Percentiles rank a stretch among this genome's conserved stretches.
phyloP scores from a whole-genome alignment of 2,113 vertebrate genomes.

The Bos indicus region DNA sequence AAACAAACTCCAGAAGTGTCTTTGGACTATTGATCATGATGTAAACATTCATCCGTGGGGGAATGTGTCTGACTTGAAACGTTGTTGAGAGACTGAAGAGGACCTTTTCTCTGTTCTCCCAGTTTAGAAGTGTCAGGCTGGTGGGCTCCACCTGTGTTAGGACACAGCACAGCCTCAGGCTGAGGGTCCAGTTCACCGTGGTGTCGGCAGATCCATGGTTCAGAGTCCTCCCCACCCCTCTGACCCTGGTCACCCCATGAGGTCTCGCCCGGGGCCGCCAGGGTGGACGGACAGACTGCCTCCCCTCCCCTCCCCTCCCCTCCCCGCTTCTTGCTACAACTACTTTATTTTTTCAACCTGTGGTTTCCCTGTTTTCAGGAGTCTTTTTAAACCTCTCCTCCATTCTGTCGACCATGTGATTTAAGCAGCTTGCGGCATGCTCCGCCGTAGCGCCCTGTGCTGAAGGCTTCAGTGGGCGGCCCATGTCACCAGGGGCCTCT shows the following conservation, averaged over 20 bases:
- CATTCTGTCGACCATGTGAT: fast-evolving
- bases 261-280: background rate
- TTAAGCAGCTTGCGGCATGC: fast-evolving
- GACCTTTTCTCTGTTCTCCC: fast-evolving
- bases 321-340: background rate
- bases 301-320: no score
- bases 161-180: no score
- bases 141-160: background rate
- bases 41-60: background rate
- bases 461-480: background rate
- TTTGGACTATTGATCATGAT: background rate
- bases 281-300: background rate
- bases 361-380: background rate
- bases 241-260: background rate
- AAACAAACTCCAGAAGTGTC: background rate
- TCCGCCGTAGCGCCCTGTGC: fast-evolving
- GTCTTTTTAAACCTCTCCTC: background rate
- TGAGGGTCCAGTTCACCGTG: background rate
- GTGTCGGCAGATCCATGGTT: fast-evolving
- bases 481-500: background rate
- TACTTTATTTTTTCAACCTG: background rate
- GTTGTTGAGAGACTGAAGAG: no score
- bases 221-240: background rate
- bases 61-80: background rate
- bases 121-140: background rate